These are phyloP conservation scores for Parazoanthus swiftii DNA, from an alignment of 92 coral and sea anemone genomes.

Conservation along the genomic window DNA sequence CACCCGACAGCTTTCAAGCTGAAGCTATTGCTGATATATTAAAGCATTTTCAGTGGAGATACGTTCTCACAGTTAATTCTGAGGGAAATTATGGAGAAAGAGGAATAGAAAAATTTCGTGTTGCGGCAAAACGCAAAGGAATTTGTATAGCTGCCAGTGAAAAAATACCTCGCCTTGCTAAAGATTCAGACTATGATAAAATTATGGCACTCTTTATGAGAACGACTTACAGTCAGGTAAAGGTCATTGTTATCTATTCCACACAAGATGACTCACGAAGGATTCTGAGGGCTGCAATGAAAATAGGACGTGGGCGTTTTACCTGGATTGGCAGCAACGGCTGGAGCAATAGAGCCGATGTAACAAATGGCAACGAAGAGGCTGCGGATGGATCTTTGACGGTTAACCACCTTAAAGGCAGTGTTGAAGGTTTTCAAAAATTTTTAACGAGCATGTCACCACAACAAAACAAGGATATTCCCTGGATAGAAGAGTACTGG, in stretches of 20 bases:
- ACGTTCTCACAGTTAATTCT: conserved; percentile 74
- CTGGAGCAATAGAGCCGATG: conserved; percentile 89
- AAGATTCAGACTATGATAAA: conserved; percentile 37
- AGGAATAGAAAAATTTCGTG: conserved; percentile 65
- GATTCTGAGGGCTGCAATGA: conserved; percentile 74
- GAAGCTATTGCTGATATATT: conserved; percentile 79
- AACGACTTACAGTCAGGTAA: conserved; percentile 34
- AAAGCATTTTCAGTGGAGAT: conserved; percentile 77
- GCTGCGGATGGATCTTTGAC: conserved; percentile 89
- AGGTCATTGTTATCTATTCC: conserved; percentile 70
- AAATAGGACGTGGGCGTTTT: conserved; percentile 61
- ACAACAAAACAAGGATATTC: conserved; percentile 48
- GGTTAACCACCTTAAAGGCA: conserved; percentile 83
- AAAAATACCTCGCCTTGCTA: conserved; percentile 58
- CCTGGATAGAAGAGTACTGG: conserved; percentile 95
- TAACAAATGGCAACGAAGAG: conserved; percentile 80
- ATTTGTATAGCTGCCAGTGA: conserved; percentile 66
- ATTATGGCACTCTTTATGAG: conserved; percentile 31
- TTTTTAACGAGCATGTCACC: conserved; percentile 59
- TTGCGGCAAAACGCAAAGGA: conserved; percentile 54
- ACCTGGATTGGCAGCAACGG: conserved; percentile 92
- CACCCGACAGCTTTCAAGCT: conserved; percentile 93
- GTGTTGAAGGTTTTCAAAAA: conserved; percentile 62
- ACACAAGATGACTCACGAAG: conserved; percentile 82
- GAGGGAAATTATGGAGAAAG: conserved; percentile 79